phyloP scores from a whole-genome alignment of 1,140 invertebrate species.

The Drosophila jambulina region DNA sequence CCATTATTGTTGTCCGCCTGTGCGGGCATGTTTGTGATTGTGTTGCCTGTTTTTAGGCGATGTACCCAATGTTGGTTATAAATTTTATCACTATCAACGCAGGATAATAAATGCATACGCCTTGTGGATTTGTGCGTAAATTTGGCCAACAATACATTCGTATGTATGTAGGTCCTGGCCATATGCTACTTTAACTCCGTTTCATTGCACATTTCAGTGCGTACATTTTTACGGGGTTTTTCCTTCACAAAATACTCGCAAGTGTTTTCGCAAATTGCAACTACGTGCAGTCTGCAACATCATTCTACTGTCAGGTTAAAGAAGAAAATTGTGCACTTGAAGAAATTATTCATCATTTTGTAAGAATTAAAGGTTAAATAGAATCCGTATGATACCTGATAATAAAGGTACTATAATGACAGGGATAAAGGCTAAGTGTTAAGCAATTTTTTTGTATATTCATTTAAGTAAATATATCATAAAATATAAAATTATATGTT shows the following conservation, averaged over 20 bases:
- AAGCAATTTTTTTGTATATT: background rate
- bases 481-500: too few species aligned
- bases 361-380: background rate
- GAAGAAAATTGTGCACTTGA: background rate
- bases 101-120: conserved; percentile 72
- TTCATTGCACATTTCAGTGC: conserved; percentile 64
- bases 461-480: background rate
- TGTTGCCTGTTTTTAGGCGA: conserved; percentile 63
- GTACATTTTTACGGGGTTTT: conserved; percentile 30
- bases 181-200: conserved; percentile 64
- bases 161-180: conserved; percentile 15
- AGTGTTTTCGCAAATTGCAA: conserved; percentile 36
- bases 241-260: conserved; percentile 14
- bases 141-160: conserved; percentile 50
- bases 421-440: too few species aligned
- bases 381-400: background rate
- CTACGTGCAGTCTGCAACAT: conserved; percentile 39
- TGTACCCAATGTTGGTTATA: conserved; percentile 68
- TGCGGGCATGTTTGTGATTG: conserved; percentile 18
- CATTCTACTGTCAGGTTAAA: background rate
- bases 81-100: conserved; percentile 79
- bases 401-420: too few species aligned
- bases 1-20: conserved; percentile 58
- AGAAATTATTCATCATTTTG: too few species aligned
- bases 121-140: conserved; percentile 75